phyloP scores from a whole-genome alignment of 2,888 invertebrate genomes.

The Trissolcus brochymenae region DNA sequence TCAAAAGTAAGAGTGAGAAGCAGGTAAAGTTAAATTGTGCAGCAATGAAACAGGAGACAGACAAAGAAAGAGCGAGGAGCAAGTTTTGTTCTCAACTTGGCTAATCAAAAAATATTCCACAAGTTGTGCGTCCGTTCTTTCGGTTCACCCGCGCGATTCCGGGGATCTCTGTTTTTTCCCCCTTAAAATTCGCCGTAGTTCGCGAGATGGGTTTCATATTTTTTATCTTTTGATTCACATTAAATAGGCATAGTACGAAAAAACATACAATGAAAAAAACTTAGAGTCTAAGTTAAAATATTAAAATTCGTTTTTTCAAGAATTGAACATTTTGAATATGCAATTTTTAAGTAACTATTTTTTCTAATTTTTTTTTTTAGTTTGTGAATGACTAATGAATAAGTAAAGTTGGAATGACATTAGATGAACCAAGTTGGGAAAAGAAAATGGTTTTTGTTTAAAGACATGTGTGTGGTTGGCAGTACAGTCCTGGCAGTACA shows the following conservation, averaged over 20 bases:
- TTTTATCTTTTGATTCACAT: neutral
- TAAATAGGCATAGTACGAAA: too few species aligned
- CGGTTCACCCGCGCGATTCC: constrained; percentile 3
- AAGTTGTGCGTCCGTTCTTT: constrained; percentile 28
- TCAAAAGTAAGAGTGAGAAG: constrained; percentile 52
- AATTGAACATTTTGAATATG: too few species aligned
- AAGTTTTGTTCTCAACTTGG: constrained; percentile 47
- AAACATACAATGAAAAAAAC: too few species aligned
- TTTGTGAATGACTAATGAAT: too few species aligned
- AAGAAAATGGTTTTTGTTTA: constrained; percentile 11
- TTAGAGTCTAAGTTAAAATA: too few species aligned
- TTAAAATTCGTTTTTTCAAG: too few species aligned
- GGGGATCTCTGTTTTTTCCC: neutral
- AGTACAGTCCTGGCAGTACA: constrained; percentile 80
- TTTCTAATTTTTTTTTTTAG: too few species aligned
- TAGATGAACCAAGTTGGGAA: constrained; percentile 22
- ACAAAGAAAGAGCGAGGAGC: constrained; percentile 19
- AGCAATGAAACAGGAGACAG: constrained; percentile 22
- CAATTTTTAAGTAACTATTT: too few species aligned
- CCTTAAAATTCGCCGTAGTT: neutral
- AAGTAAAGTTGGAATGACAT: too few species aligned
- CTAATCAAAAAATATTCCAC: constrained; percentile 45
- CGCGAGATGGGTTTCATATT: neutral
- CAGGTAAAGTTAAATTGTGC: constrained; percentile 48
- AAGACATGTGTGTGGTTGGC: constrained; percentile 66